These are phyloP conservation scores for Ceyx melanurus DNA, from an alignment of 2,113 vertebrate genomes.

Conservation along the genomic window DNA sequence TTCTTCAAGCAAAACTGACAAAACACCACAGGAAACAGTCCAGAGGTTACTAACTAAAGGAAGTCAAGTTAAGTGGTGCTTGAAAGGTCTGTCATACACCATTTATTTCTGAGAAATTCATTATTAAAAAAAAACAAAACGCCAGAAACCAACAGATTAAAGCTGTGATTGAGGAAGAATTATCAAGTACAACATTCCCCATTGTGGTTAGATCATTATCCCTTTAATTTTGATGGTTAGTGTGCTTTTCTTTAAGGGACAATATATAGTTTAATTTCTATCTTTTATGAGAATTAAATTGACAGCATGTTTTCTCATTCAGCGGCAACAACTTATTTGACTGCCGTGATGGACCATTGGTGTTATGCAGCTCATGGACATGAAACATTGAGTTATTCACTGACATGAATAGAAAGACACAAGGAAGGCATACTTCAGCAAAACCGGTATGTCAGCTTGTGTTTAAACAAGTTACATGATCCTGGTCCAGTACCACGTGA, in stretches of 20 bases:
- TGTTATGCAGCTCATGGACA: not conserved
- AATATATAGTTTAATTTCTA: not conserved
- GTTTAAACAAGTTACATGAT: not conserved
- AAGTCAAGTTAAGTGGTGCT: not conserved
- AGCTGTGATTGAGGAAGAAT: not conserved
- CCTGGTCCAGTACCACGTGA: not conserved
- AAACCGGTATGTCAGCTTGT: not conserved
- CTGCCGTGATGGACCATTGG: not conserved
- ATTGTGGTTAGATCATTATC: not conserved
- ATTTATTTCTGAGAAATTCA: not conserved
- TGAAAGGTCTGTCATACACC: not conserved
- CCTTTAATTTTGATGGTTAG: not conserved
- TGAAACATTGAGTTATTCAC: not conserved
- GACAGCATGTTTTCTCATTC: not conserved
- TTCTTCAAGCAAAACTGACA: not conserved
- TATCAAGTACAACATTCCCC: rapidly evolving
- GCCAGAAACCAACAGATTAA: not conserved
- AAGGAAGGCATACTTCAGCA: not conserved
- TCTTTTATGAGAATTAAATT: not conserved
- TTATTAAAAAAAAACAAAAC: not conserved
- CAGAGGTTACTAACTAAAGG: not conserved
- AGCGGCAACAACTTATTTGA: not conserved
- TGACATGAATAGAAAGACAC: rapidly evolving
- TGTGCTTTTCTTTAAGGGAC: not conserved
- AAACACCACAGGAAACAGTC: not conserved